Evolutionary conservation across 2,797 vertebrate species (phyloP).

Genomic region (Avahi laniger): DNA sequence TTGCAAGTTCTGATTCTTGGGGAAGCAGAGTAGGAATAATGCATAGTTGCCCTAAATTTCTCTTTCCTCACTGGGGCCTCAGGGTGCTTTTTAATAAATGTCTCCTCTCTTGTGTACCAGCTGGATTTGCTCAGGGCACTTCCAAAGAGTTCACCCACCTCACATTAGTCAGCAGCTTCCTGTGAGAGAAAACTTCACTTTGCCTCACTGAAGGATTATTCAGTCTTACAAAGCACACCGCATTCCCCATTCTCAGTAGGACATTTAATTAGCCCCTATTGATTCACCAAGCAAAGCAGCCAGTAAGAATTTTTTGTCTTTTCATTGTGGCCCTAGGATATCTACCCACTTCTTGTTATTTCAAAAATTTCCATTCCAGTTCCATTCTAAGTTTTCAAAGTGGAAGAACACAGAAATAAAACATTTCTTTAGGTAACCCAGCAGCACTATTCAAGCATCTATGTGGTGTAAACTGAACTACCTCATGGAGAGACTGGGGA

Average conservation of each 20-base stretch:
- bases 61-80: neutral
- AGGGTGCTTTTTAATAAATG: conserved; percentile 42
- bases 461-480: neutral
- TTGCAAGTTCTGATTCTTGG: neutral
- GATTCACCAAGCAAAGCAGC: conserved; percentile 34
- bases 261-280: conserved; percentile 29
- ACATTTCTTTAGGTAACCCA: neutral
- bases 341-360: neutral
- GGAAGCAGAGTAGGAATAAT: conserved; percentile 32
- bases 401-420: neutral
- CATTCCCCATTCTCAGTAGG: neutral
- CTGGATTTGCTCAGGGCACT: conserved; percentile 10
- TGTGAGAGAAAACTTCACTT: conserved; percentile 12
- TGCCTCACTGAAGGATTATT: neutral
- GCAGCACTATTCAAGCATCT: neutral
- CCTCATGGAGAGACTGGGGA: neutral
- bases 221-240: neutral
- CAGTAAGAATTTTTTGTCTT: neutral
- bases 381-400: conserved; percentile 7
- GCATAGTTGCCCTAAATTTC: neutral
- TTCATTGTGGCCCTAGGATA: conserved; percentile 22
- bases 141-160: conserved; percentile 14
- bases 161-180: conserved; percentile 53
- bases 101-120: neutral
- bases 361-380: conserved; percentile 9